phyloP scores from a whole-genome alignment of 2,888 invertebrate species.

The Phaedon cochleariae region DNA sequence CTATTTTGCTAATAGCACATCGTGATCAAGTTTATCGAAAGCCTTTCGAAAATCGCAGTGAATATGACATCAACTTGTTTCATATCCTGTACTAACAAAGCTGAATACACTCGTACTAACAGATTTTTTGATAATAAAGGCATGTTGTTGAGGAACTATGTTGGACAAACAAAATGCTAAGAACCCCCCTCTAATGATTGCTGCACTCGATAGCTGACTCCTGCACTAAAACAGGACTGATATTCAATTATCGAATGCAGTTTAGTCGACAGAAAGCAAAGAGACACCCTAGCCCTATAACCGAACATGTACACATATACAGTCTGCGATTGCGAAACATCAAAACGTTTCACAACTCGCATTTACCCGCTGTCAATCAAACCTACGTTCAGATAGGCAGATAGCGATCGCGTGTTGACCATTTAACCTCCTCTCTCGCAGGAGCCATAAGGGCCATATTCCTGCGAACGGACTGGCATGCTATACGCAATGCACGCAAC shows the following conservation, averaged over 20 bases:
- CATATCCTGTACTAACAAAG: no score
- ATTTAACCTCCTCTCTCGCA: constrained; percentile 50
- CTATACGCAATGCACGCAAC: constrained; percentile 60
- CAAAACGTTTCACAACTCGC: constrained; percentile 56
- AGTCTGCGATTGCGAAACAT: constrained; percentile 54
- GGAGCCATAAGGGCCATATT: constrained; percentile 54
- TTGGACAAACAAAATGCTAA: no score
- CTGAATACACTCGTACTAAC: no score
- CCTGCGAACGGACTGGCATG: constrained; percentile 50
- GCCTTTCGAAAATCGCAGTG: no score
- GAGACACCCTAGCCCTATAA: constrained; percentile 11
- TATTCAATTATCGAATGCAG: constrained; percentile 13
- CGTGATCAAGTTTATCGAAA: no score
- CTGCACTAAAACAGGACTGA: background rate
- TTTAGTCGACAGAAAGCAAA: background rate
- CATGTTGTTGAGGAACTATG: no score
- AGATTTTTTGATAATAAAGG: no score
- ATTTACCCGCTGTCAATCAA: constrained; percentile 61
- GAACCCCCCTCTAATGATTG: background rate
- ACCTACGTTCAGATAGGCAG: constrained; percentile 55
- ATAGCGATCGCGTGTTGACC: constrained; percentile 58
- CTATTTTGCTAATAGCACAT: no score
- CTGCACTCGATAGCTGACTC: background rate
- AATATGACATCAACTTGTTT: no score
- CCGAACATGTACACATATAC: no score